phyloP scores from a whole-genome alignment of 2,113 vertebrate genomes.

The Pollachius pollachius region DNA sequence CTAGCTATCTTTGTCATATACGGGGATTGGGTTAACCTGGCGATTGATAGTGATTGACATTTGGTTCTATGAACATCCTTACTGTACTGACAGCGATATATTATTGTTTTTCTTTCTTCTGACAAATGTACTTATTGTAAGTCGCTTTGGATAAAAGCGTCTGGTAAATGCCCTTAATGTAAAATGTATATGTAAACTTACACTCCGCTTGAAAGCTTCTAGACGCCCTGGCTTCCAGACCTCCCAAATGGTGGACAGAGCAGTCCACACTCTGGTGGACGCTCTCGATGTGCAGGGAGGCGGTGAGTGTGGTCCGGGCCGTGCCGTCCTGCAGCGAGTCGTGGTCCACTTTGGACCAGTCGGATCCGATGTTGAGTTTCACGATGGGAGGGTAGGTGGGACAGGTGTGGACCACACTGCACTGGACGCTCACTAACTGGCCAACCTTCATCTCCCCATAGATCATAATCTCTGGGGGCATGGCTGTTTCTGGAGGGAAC shows the following conservation, averaged over 20 bases:
- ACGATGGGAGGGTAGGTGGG: constrained; percentile 24
- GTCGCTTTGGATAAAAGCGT: no score
- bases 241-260: constrained; percentile 2
- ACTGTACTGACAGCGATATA: no score
- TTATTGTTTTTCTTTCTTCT: no score
- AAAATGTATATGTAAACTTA: constrained; percentile 22
- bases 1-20: no score
- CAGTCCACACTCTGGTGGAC: constrained; percentile 41
- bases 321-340: background rate
- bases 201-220: constrained; percentile 30
- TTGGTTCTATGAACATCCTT: no score
- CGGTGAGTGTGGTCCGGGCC: constrained; percentile 15
- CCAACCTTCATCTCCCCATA: constrained; percentile 30
- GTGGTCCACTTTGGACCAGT: rapidly evolving
- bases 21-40: no score
- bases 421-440: constrained; percentile 40
- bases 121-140: no score
- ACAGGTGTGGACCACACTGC: constrained; percentile 49
- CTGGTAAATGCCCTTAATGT: no score
- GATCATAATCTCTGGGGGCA: constrained; percentile 21
- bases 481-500: constrained; percentile 19
- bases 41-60: no score
- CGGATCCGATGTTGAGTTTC: constrained; percentile 27
- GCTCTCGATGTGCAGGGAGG: constrained; percentile 12
- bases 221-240: background rate